phyloP scores from a whole-genome alignment of 1,140 invertebrate species.

The Maconellicoccus hirsutus region DNA sequence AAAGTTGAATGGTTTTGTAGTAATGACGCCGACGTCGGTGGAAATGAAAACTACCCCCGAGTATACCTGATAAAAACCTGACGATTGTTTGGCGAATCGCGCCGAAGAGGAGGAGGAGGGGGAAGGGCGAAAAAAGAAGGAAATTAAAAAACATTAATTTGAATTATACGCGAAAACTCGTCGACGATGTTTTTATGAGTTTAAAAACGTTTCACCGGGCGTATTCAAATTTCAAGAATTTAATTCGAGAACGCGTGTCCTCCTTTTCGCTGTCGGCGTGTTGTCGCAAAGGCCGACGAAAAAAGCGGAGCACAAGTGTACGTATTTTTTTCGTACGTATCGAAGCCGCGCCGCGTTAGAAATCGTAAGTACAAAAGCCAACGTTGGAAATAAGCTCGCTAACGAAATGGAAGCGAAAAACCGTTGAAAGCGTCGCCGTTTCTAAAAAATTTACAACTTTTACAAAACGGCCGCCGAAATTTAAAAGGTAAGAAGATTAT shows the following conservation, averaged over 20 bases:
- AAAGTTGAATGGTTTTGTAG: not conserved
- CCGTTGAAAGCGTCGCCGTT: not conserved
- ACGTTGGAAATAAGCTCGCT: not conserved
- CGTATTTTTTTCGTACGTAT: not conserved
- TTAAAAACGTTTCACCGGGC: not conserved
- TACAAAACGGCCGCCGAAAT: not conserved
- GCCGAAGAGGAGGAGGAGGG: no score
- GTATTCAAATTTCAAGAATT: not conserved
- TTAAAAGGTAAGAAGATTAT: conserved; percentile 9
- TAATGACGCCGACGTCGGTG: not conserved
- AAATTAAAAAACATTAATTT: conserved; percentile 1
- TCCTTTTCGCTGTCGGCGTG: not conserved
- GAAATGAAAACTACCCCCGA: not conserved
- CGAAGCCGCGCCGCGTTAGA: not conserved
- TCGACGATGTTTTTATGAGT: not conserved
- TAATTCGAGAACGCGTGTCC: not conserved
- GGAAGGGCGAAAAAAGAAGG: not conserved
- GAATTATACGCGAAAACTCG: not conserved
- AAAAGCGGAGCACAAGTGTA: not conserved
- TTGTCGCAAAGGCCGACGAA: no score
- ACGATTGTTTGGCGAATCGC: not conserved
- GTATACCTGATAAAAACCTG: not conserved
- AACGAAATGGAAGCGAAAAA: not conserved
- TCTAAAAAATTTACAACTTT: not conserved
- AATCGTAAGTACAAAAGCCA: not conserved